Evolutionary conservation across 2,888 invertebrate species (phyloP).

Genomic region (Amphipyra tragopoginis): DNA sequence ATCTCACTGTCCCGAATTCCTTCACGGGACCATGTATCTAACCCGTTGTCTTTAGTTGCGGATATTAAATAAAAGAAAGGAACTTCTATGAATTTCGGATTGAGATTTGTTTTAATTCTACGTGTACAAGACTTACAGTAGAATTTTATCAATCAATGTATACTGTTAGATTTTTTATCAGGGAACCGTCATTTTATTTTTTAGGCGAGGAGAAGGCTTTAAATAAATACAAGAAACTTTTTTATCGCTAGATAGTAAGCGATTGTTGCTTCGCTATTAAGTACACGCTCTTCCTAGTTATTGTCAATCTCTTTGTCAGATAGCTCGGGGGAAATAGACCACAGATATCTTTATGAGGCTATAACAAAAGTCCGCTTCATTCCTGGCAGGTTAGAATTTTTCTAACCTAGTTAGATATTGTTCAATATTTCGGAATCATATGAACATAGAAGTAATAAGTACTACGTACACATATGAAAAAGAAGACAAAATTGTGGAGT

Average conservation of each 20-base stretch:
- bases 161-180: too few relatives aligned
- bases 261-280: not conserved
- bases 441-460: too few relatives aligned
- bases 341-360: conserved; percentile 12
- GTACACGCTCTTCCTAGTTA: conserved; percentile 4
- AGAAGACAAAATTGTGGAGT: too few relatives aligned
- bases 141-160: too few relatives aligned
- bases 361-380: too few relatives aligned
- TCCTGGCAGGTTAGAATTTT: too few relatives aligned
- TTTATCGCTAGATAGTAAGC: not conserved
- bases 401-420: too few relatives aligned
- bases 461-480: too few relatives aligned
- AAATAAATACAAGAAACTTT: too few relatives aligned
- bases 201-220: too few relatives aligned
- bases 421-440: too few relatives aligned
- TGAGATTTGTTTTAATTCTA: not conserved
- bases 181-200: too few relatives aligned
- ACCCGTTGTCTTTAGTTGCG: conserved; percentile 17
- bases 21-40: conserved; percentile 22
- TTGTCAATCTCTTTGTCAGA: conserved; percentile 16
- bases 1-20: conserved; percentile 44
- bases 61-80: conserved; percentile 30
- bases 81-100: conserved; percentile 10
- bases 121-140: not conserved
- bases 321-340: conserved; percentile 14